Conservation (phyloP, 2,797 vertebrate species). For the Coregonus ussuriensis region DNA sequence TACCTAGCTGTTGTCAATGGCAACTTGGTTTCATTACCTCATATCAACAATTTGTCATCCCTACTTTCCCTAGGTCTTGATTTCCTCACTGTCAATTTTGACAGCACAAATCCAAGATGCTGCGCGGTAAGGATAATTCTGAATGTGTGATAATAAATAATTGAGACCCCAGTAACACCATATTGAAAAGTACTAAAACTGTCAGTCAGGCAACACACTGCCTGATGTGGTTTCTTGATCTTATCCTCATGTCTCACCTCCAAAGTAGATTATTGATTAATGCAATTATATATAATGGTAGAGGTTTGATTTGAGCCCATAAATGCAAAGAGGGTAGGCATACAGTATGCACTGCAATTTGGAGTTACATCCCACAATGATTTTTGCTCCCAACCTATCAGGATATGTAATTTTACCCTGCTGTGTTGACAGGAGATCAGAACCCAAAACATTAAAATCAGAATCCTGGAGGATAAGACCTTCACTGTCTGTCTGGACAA, state of each 20-base stretch:
- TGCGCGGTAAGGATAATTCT: constrained; percentile 26
- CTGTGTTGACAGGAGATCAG: constrained; percentile 68
- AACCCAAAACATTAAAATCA: constrained; percentile 72
- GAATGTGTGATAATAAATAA: neutral
- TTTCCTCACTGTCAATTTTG: constrained; percentile 74
- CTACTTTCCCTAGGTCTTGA: constrained; percentile 59
- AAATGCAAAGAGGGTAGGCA: neutral
- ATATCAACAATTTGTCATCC: neutral
- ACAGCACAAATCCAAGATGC: constrained; percentile 63
- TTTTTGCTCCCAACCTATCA: neutral
- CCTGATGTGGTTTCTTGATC: neutral
- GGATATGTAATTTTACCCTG: constrained; percentile 7
- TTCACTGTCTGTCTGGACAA: constrained; percentile 82
- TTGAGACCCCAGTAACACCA: neutral
- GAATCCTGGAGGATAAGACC: constrained; percentile 75
- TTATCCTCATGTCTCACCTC: neutral
- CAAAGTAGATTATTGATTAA: neutral
- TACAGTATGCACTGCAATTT: neutral
- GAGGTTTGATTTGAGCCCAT: neutral
- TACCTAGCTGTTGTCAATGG: neutral
- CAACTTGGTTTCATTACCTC: neutral
- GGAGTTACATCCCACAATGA: neutral
- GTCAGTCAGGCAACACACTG: neutral
- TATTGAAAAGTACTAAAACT: neutral
- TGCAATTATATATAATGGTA: neutral